Evolutionary conservation across 2,888 invertebrate genomes (phyloP).

Genomic region (Gortyna flavago): DNA sequence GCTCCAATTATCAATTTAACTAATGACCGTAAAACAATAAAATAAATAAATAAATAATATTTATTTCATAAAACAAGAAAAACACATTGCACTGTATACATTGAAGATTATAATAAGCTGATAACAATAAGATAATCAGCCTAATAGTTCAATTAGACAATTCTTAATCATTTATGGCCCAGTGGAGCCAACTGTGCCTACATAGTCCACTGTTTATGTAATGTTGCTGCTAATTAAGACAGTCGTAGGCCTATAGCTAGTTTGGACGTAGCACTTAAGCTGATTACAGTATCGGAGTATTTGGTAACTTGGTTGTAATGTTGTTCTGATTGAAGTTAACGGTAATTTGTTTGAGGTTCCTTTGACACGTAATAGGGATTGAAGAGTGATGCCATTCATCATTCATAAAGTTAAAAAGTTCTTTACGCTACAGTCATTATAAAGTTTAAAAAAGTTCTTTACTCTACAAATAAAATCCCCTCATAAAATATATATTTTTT

Average conservation of each 20-base stretch:
- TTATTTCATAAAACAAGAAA: too few relatives aligned
- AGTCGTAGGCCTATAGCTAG: slow-evolving; percentile 36
- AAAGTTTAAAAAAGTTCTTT: too few relatives aligned
- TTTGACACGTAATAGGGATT: background rate
- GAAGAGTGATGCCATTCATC: background rate
- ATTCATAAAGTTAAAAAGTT: background rate
- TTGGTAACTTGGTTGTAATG: background rate
- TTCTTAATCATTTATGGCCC: slow-evolving; percentile 58
- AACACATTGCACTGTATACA: too few relatives aligned
- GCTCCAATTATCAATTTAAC: background rate
- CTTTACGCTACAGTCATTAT: too few relatives aligned
- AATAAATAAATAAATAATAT: too few relatives aligned
- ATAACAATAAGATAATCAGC: slow-evolving; percentile 52
- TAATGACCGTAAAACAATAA: slow-evolving; percentile 41
- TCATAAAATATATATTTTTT: too few relatives aligned
- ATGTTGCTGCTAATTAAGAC: slow-evolving; percentile 55
- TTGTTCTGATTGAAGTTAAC: slow-evolving; percentile 3
- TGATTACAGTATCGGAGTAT: slow-evolving; percentile 45
- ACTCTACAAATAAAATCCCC: too few relatives aligned
- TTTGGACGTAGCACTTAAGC: slow-evolving; percentile 49
- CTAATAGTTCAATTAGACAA: slow-evolving; percentile 58
- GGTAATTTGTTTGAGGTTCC: background rate
- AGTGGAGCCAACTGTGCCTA: slow-evolving; percentile 42
- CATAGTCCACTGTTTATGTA: slow-evolving; percentile 44
- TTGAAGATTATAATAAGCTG: too few relatives aligned